Conservation (phyloP, 2,888 invertebrate genomes). For the Tetramorium bicarinatum region DNA sequence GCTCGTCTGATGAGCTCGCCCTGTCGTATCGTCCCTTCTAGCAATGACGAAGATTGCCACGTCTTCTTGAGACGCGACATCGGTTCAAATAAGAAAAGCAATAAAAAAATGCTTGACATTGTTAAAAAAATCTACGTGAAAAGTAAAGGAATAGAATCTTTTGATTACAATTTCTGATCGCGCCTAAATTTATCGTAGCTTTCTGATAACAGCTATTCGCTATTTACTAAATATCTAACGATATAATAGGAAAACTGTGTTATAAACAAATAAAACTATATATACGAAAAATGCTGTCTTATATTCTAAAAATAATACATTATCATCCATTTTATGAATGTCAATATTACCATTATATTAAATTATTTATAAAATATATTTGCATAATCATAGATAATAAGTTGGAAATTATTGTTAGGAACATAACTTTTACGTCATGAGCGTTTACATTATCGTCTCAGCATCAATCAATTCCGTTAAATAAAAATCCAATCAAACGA, state of each 20-base stretch:
- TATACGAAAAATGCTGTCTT: background rate
- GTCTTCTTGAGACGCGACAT: slow-evolving; percentile 40
- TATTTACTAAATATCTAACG: background rate
- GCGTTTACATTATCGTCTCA: background rate
- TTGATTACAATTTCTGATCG: background rate
- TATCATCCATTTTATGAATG: background rate
- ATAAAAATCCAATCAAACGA: background rate
- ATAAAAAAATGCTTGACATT: slow-evolving; percentile 45
- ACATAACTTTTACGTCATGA: background rate
- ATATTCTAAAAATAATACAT: background rate
- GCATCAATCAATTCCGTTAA: background rate
- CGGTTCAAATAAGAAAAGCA: slow-evolving; percentile 64
- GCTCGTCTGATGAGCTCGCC: slow-evolving; percentile 79
- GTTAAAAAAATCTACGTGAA: background rate
- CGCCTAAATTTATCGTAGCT: background rate
- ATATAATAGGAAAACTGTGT: background rate
- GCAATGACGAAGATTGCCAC: slow-evolving; percentile 54
- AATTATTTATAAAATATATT: background rate
- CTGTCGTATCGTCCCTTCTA: slow-evolving; percentile 75
- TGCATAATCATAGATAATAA: background rate
- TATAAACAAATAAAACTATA: slow-evolving; percentile 1
- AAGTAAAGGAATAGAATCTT: background rate
- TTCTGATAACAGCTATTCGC: background rate
- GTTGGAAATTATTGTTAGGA: background rate
- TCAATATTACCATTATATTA: background rate